Base-by-base conservation (phyloP, 1,140 invertebrate genomes). In the Pachypeltis micranthus region DNA sequence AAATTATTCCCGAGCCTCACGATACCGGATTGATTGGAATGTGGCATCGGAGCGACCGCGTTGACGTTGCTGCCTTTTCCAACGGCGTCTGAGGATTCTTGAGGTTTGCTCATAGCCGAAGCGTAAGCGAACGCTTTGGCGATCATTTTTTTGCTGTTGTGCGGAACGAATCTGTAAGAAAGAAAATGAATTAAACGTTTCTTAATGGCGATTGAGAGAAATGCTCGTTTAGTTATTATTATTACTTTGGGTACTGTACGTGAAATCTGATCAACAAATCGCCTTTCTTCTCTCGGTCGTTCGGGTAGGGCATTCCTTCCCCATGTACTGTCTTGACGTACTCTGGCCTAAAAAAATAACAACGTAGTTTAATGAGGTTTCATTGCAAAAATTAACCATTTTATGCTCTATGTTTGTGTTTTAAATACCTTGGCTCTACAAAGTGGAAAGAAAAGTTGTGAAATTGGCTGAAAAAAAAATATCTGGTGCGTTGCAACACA, bases 301-400 rank as follows among this genome's bases (percentile, higher is more conserved):
- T 74, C 3, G 75, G 65, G 58, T 81, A 66, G 0, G 85, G 85
- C 44, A 87, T 73, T 7, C 85, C 85, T 72, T 87, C 84, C 0
- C 77, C 76, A 31, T 75, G 69, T 1, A 86, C 70, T 1, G 79
- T 66, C 69, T 85, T 86, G 39, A 74, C 73, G 65, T 82, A 86
- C 2, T 77, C 78, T 1, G 83, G 83, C 1, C 79, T 81, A 55
- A 56, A n/a, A n/a, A n/a, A n/a, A n/a, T n/a, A n/a, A n/a, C n/a
- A n/a, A n/a, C n/a, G n/a, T n/a, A n/a, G n/a, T n/a, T n/a, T n/a
- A n/a, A n/a, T n/a, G n/a, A n/a, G n/a, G n/a, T n/a, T n/a, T n/a
- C n/a, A n/a, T n/a, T n/a, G n/a, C n/a, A n/a, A n/a, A n/a, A n/a
- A n/a, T n/a, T n/a, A n/a, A n/a, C n/a, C n/a, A n/a, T n/a, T n/a